These are phyloP conservation scores for Himalopsyche japonica DNA, from an alignment of 2,888 invertebrate species.

Conservation along the genomic window DNA sequence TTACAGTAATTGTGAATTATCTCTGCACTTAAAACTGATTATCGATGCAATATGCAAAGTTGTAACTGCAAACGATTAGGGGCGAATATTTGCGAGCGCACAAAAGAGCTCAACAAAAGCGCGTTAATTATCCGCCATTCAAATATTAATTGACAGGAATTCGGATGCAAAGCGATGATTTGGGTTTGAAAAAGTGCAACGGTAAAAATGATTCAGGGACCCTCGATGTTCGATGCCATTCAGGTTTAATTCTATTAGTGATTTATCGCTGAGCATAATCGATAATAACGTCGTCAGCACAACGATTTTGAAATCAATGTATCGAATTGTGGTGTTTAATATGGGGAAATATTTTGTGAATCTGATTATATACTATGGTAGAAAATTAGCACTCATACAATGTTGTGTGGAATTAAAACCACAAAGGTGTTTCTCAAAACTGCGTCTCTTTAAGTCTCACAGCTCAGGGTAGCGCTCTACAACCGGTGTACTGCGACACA, in stretches of 20 bases:
- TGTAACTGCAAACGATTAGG: background rate
- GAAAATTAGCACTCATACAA: too few relatives aligned
- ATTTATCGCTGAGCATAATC: background rate
- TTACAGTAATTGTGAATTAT: slow-evolving; percentile 4
- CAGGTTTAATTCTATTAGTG: background rate
- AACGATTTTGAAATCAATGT: background rate
- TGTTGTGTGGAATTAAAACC: too few relatives aligned
- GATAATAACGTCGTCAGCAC: background rate
- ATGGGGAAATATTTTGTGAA: too few relatives aligned
- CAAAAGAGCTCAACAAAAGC: background rate
- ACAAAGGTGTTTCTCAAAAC: too few relatives aligned
- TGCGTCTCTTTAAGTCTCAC: too few relatives aligned
- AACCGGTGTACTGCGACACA: too few relatives aligned
- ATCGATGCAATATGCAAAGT: slow-evolving; percentile 3
- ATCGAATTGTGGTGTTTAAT: background rate
- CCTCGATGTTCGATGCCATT: too few relatives aligned
- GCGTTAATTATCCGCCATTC: background rate
- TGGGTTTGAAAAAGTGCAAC: background rate
- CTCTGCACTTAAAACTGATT: background rate
- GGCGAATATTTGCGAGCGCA: background rate
- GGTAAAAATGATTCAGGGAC: background rate
- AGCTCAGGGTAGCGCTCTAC: too few relatives aligned
- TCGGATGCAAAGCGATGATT: background rate
- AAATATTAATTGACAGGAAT: background rate
- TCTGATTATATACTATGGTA: too few relatives aligned